These are phyloP conservation scores for Trematomus loennbergii DNA, from an alignment of 2,113 vertebrate species.

Conservation along the genomic window DNA sequence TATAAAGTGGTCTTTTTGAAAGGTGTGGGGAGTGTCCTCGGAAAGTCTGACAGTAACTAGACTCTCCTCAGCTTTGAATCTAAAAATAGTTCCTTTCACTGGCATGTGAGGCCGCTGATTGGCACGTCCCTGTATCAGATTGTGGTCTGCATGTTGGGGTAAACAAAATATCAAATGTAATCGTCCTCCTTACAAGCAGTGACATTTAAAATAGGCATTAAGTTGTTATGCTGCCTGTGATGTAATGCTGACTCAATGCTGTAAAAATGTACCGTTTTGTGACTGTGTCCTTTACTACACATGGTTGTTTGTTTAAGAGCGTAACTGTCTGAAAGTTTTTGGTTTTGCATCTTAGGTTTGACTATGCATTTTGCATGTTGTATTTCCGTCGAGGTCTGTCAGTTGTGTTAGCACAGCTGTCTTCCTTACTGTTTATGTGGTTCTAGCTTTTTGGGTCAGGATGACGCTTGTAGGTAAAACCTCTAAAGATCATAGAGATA, in stretches of 20 bases:
- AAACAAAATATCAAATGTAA: slow-evolving; percentile 63
- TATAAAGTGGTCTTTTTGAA: not conserved
- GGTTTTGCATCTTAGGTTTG: slow-evolving; percentile 3
- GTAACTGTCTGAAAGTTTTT: not conserved
- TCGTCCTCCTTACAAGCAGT: slow-evolving; percentile 19
- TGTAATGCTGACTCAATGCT: slow-evolving; percentile 3
- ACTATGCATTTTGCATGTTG: not conserved
- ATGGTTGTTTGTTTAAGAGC: not conserved
- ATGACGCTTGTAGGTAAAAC: slow-evolving; percentile 21
- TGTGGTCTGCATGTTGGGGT: slow-evolving; percentile 23
- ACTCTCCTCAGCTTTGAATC: slow-evolving; percentile 43
- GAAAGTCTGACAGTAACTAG: slow-evolving; percentile 20
- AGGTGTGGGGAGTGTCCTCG: not conserved
- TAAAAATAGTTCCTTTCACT: slow-evolving; percentile 69
- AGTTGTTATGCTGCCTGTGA: not conserved
- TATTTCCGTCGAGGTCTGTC: not conserved
- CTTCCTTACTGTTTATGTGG: slow-evolving; percentile 25
- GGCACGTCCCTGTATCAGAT: slow-evolving; percentile 45
- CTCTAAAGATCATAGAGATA: not conserved
- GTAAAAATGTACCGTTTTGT: not conserved
- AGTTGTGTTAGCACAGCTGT: slow-evolving; percentile 22
- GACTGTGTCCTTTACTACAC: not conserved
- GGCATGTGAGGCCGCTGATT: slow-evolving; percentile 45
- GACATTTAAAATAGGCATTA: slow-evolving; percentile 5
- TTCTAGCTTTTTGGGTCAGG: slow-evolving; percentile 9